phyloP scores from a whole-genome alignment of 1,140 invertebrate genomes.

The Zaprionus vittiger region DNA sequence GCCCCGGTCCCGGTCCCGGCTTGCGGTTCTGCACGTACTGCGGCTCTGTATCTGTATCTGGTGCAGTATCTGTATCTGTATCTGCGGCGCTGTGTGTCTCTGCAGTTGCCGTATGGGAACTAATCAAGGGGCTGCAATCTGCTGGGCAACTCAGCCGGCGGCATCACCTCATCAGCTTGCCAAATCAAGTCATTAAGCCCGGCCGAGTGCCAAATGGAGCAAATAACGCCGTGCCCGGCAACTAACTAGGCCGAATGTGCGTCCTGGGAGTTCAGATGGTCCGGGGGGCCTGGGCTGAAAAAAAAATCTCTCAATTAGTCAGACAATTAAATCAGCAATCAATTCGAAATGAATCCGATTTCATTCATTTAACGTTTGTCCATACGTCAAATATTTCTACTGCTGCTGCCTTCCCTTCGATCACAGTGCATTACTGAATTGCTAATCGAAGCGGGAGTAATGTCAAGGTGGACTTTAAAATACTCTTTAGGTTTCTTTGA shows the following conservation, averaged over 20 bases:
- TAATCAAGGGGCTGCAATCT: conserved; percentile 70
- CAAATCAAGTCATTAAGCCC: conserved; percentile 81
- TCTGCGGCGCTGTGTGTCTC: conserved; percentile 16
- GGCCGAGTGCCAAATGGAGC: conserved; percentile 77
- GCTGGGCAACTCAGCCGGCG: neutral
- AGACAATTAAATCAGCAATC: conserved; percentile 84
- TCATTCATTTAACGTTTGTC: conserved; percentile 45
- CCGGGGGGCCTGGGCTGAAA: conserved; percentile 23
- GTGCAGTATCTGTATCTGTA: conserved; percentile 19
- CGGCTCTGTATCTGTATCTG: conserved; percentile 27
- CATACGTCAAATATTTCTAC: conserved; percentile 49
- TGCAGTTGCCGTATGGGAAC: conserved; percentile 43
- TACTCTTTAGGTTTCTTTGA: neutral
- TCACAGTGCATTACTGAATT: neutral
- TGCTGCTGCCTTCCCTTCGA: neutral
- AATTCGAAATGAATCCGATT: conserved; percentile 63
- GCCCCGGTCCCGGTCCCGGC: conserved; percentile 49
- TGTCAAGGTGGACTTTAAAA: neutral
- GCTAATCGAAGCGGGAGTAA: neutral
- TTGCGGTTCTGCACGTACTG: conserved; percentile 70
- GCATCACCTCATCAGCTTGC: conserved; percentile 66
- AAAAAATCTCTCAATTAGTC: conserved; percentile 84
- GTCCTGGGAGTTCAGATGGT: conserved; percentile 69
- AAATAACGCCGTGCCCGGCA: conserved; percentile 62
- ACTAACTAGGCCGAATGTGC: conserved; percentile 57